Evolutionary conservation across 2,797 vertebrate species (phyloP), one percentile per base, ranked within the genome.

Genomic region (Malacoctenus gilli): DNA sequence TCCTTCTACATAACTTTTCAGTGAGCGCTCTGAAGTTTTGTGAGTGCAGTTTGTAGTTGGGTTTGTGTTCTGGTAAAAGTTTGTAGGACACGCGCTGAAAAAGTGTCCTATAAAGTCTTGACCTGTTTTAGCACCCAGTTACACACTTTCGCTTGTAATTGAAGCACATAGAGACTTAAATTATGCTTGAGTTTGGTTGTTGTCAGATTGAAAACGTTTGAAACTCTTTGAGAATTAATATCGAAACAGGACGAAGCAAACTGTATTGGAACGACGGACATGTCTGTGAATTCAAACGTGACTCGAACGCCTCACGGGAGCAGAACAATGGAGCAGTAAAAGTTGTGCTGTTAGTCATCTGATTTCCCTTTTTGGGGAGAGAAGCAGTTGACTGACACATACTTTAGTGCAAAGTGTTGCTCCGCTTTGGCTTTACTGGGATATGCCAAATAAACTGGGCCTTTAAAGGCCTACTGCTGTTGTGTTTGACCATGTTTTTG

Each of bases 401-500:
- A n/a, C n/a, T n/a, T n/a, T n/a, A n/a, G n/a, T n/a, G n/a, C n/a
- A n/a, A n/a, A n/a, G n/a, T n/a, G n/a, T n/a, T n/a, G n/a, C n/a
- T 52, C 39, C n/a, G 44, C 32, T 66, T 52, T 77, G 28, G n/a
- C 49, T 86, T 60, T 47, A 80, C 66, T 67, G 18, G 31, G 42
- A 51, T 50, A 73, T 16, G 5, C 46, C 6, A 1, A 61, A 74
- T 51, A 72, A 70, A 70, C 82, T 5, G 52, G 30, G 12, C 22
- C 66, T 53, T 66, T n/a, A n/a, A 69, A 79, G 53, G 59, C 21
- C 25, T 58, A 16, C 1, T 31, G 71, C 23, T 85, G 58, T 85
- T 79, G 65, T 72, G 56, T 32, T 60, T 68, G 62, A 60, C 36
- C 16, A 23, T 58, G 59, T 39, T 69, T 23, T 68, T 63, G 50